Base-by-base conservation (phyloP, 2,888 invertebrate species). In the Tachina lurida region DNA sequence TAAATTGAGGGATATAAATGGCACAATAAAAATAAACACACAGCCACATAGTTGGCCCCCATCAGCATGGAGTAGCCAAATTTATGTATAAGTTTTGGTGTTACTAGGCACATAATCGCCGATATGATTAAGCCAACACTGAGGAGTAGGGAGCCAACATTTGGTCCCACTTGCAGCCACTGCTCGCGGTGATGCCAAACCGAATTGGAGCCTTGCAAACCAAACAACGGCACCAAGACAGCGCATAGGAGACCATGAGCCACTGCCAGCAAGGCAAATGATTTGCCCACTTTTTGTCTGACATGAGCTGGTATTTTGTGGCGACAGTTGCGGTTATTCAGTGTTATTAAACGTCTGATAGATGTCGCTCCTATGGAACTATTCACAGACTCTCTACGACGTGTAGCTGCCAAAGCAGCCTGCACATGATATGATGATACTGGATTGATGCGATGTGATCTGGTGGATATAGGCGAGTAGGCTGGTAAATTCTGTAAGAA, bases 331-430 rank as follows among this genome's bases (percentile, higher is more conserved):
- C 94, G 93, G 74, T 94, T 95, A 68, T 94, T 95, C 47, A 93
- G 93, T 0, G 96, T 95, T 74, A 97, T 94, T 15, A 97, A 93
- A 0, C 96, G 94, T 5, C 96, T 94, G 12, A 97, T 96, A 1
- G 97, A 97, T 0, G 96, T 96, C 0, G 96, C 96, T 1, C 96
- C 96, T 45, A 96, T 95, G 0, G 96, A 96, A 68, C 96, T 96
- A 41, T 95, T 95, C 75, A 95, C 94, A 0, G 96, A 96, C 89
- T 96, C 96, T 17, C 95, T 93, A 3, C 96, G 93, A 5, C 95
- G 93, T 12, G 93, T 91, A 22, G 90, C 91, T 45, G 92, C 91
- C 67, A 93, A 87, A 1, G 91, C 91, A 22, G 91, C 91, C 88
- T 93, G 92, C 77, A 93, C 92, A 84, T 93, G 93, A 88, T 91